Base-by-base conservation (phyloP, 2,113 vertebrate species). In the Triplophysa dalaica region DNA sequence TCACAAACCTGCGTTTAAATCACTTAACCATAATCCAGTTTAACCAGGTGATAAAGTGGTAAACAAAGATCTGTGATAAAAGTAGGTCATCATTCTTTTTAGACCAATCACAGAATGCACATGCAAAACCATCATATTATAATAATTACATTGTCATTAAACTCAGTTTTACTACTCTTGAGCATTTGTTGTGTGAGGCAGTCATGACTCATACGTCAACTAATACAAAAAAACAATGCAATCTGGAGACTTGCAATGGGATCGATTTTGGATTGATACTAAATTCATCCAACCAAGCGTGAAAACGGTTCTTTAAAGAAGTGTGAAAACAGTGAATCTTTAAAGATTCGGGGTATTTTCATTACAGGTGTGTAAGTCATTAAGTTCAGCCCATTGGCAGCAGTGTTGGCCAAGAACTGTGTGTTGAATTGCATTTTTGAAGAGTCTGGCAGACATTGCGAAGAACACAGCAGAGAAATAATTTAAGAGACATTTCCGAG, bases 341-440 rank as follows among this genome's bases (percentile, higher is more conserved):
- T 7, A 38, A 38, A 38, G 12, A 76, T 16, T 64, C 26, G 6
- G 8, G 58, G 38, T 22, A 50, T 75, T 4, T 43, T 41, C 12
- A 21, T 54, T 41, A 43, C 22, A 63, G 41, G 56, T 75, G 56
- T 75, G 60, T 41, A 75, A 75, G 73, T 63, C 58, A 75, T 63
- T 63, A 63, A 75, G 72, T 45, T 33, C 38, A 74, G 33, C 7
- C 58, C 72, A 17, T 45, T 74, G 52, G 41, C 22, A 26, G 58
- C 9, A 21, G 72, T 33, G 45, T 77, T 43, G 61, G 16, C 45
- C 22, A 76, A 52, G 22, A 38, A 54, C 10, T 19, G 21, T 63
- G 73, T 45, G 24, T 63, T 75, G 21, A 48, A 63, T 26, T 14
- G 1, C 63, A 13, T 48, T 48, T 21, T 48, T 17, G 41, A 21